A percentile compares a stretch with the other conserved stretches of the same genome.
phyloP scores from a whole-genome alignment of 2,888 invertebrate genomes.

The Steinernema hermaphroditum region DNA sequence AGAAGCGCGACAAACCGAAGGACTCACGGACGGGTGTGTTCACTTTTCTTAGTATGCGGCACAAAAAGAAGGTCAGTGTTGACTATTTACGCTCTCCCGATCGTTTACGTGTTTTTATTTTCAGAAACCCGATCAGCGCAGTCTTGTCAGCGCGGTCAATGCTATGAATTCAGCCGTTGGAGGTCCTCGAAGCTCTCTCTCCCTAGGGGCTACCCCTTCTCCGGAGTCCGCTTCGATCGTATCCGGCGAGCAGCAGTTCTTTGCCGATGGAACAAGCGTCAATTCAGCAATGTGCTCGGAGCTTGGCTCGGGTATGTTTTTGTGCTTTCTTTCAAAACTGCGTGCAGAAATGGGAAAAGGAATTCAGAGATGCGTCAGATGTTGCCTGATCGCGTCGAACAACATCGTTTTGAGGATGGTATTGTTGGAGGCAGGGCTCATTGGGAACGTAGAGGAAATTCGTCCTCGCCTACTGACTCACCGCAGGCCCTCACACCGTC shows the following conservation, averaged over 20 bases:
- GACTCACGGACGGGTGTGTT: constrained; percentile 9
- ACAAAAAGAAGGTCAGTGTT: constrained; percentile 32
- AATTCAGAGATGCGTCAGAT: not conserved
- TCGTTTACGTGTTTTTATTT: not conserved
- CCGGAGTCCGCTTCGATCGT: not conserved
- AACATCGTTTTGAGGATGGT: not conserved
- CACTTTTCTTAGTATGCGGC: constrained; percentile 28
- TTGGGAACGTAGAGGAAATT: not conserved
- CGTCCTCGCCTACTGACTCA: not conserved
- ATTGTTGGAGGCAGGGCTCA: not conserved
- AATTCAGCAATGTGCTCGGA: not conserved
- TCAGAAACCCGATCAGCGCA: constrained; percentile 1
- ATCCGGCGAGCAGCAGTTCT: constrained; percentile 14
- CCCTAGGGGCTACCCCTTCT: not conserved
- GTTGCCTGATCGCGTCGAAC: not conserved
- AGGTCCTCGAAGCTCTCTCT: not conserved
- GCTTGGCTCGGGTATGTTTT: constrained; percentile 1
- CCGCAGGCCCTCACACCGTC: not conserved
- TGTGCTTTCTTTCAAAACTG: not conserved
- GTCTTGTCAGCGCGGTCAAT: not conserved
- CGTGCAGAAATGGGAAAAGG: not conserved
- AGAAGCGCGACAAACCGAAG: constrained; percentile 16
- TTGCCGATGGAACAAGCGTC: not conserved
- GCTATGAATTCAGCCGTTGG: not conserved
- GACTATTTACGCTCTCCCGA: too few relatives aligned